Evolutionary conservation across 1,140 invertebrate species (phyloP).

Genomic region (Octopus sinensis): DNA sequence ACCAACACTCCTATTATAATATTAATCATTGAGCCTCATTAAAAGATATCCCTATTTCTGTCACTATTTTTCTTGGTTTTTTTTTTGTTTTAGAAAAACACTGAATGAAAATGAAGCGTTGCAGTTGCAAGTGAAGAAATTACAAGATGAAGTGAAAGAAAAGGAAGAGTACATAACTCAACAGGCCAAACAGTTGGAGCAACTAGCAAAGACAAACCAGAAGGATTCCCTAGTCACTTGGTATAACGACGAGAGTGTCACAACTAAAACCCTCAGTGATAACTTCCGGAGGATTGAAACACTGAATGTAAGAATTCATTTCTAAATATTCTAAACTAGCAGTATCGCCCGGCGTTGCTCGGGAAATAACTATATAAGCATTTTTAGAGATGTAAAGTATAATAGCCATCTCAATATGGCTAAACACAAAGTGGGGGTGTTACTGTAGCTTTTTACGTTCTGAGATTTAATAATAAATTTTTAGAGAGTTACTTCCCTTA

Average conservation of each 20-base stretch:
- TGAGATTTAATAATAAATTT: too few relatives aligned
- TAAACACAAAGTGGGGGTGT: too few relatives aligned
- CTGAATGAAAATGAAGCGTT: slow-evolving; percentile 37
- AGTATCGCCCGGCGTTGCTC: too few relatives aligned
- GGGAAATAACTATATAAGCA: too few relatives aligned
- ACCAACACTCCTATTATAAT: too few relatives aligned
- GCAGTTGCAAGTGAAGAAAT: slow-evolving; percentile 50
- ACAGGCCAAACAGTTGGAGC: slow-evolving; percentile 53
- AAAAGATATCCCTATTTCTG: too few relatives aligned
- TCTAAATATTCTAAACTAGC: not conserved
- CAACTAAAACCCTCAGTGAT: slow-evolving; percentile 11
- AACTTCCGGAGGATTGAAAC: slow-evolving; percentile 29
- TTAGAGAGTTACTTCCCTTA: too few relatives aligned
- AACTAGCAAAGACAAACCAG: slow-evolving; percentile 37
- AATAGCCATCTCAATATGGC: too few relatives aligned
- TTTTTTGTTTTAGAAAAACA: slow-evolving; percentile 21
- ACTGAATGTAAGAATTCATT: slow-evolving; percentile 23
- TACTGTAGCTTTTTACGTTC: too few relatives aligned
- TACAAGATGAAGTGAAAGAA: slow-evolving; percentile 52
- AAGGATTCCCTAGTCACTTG: not conserved
- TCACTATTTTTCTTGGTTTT: too few relatives aligned
- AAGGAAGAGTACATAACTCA: slow-evolving; percentile 55
- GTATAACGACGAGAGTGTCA: not conserved
- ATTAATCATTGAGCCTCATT: too few relatives aligned
- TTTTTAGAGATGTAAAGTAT: too few relatives aligned